These are phyloP conservation scores for Sarcophaga variegata DNA, from an alignment of 2,888 invertebrate genomes.

Conservation along the genomic window DNA sequence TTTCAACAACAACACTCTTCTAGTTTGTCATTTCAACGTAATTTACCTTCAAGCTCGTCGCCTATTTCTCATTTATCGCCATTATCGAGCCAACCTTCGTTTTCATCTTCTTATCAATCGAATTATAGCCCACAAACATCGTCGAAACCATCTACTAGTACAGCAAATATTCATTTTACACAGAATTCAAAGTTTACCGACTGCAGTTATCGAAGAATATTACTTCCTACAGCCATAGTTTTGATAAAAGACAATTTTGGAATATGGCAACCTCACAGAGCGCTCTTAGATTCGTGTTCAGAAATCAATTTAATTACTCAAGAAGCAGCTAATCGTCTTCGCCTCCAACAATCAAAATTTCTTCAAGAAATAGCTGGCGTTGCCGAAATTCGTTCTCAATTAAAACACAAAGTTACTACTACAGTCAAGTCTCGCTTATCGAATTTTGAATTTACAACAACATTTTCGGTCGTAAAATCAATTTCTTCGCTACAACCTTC, in stretches of 20 bases:
- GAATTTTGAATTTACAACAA: conserved; percentile 45
- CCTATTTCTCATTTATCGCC: neutral
- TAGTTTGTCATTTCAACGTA: too few species aligned
- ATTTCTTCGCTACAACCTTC: conserved; percentile 25
- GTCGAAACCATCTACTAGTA: neutral
- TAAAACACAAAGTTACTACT: conserved; percentile 21
- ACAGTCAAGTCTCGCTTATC: conserved; percentile 7
- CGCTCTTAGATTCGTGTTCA: neutral
- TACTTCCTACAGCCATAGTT: conserved; percentile 10
- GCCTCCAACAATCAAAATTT: neutral
- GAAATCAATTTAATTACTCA: too few species aligned
- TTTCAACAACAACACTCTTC: too few species aligned
- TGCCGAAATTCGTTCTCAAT: conserved; percentile 39
- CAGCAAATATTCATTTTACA: neutral
- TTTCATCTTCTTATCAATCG: neutral
- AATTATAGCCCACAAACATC: neutral
- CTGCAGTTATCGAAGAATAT: neutral
- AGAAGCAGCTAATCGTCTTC: neutral
- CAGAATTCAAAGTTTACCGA: neutral
- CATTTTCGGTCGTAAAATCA: conserved; percentile 42
- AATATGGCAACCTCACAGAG: conserved; percentile 25
- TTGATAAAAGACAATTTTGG: conserved; percentile 21
- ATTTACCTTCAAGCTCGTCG: neutral
- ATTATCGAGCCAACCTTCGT: neutral
- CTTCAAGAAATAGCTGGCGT: conserved; percentile 39